These are phyloP conservation scores for Chrysocyon brachyurus DNA, from an alignment of 2,797 vertebrate genomes.

Conservation along the genomic window DNA sequence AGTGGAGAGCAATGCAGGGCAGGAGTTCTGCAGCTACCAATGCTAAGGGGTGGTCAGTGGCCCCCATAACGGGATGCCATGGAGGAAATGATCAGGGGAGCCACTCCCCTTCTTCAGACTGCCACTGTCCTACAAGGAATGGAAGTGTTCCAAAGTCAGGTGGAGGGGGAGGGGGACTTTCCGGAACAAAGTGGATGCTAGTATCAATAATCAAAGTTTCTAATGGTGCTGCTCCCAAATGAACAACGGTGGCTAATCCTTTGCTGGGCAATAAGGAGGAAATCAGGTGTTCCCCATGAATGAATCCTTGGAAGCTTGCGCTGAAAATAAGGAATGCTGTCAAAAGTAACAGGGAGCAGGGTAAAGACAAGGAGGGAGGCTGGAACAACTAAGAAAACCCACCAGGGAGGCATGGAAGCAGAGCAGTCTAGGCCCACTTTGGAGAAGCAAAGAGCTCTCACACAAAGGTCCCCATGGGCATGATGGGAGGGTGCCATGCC, in stretches of 20 bases:
- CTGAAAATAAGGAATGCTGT: neutral
- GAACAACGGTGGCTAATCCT: neutral
- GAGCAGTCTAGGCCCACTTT: neutral
- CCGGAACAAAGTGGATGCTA: neutral
- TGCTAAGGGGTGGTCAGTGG: neutral
- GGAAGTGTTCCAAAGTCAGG: neutral
- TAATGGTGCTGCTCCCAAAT: neutral
- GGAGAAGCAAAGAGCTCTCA: neutral
- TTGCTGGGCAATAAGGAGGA: neutral
- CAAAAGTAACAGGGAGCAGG: neutral
- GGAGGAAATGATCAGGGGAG: too few species aligned
- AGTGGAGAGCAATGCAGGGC: neutral
- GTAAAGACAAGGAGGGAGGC: accelerated
- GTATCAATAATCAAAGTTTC: neutral
- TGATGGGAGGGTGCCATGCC: accelerated
- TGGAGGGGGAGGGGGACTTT: neutral
- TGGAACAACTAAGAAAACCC: neutral
- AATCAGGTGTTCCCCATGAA: too few species aligned
- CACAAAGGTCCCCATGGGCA: accelerated
- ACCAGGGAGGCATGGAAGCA: accelerated
- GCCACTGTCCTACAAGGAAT: too few species aligned
- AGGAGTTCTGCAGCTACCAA: neutral
- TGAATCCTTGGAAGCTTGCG: too few species aligned
- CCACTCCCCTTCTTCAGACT: neutral
- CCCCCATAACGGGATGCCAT: too few species aligned